Base-by-base conservation (phyloP, 2,797 vertebrate genomes). In the Myotis planiceps region DNA sequence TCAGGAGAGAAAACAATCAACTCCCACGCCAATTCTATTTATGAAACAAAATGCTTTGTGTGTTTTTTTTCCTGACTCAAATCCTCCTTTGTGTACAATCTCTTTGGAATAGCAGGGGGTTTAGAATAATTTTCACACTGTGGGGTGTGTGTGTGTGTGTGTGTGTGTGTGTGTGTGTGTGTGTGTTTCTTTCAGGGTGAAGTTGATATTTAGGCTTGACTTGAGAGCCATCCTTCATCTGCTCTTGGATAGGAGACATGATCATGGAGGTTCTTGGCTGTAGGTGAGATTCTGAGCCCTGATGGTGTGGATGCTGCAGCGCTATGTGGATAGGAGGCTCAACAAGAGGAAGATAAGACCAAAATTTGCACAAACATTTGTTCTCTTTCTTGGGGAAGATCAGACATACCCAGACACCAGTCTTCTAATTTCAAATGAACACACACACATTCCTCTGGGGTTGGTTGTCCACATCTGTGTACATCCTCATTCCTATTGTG, bases 1-100 rank as follows among this genome's bases (percentile, higher is more conserved):
- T 93, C 93, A 81, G 97, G 96, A 97, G 95, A 96, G 95, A 96
- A 97, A 97, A 97, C 95, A 97, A 94, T 97, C 90, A 97, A 96
- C 96, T 94, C 96, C 97, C 93, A 97, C 92, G 93, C 94, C 95
- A 86, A 88, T 97, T 97, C 97, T 96, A 97, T 97, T 97, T 97
- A 94, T 96, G 96, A 96, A 97, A 94, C 95, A 95, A 96, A 97
- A 96, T 68, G 88, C 66, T 81, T 93, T 90, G 47, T 2, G 65
- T 18, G 12, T 3, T 32, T 71, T 96, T 96, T 81, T 88, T 60
- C 86, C 88, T 69, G 66, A 87, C 76, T 94, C 79, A 83, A 95
- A 95, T 91, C 85, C 42, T 95, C 90, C 90, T 93, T 85, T 88
- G 69, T 78, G 55, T 88, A 82, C 58, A 83, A 37, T 94, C 42